phyloP scores from a whole-genome alignment of 2,113 vertebrate species.

The Archilochus colubris region DNA sequence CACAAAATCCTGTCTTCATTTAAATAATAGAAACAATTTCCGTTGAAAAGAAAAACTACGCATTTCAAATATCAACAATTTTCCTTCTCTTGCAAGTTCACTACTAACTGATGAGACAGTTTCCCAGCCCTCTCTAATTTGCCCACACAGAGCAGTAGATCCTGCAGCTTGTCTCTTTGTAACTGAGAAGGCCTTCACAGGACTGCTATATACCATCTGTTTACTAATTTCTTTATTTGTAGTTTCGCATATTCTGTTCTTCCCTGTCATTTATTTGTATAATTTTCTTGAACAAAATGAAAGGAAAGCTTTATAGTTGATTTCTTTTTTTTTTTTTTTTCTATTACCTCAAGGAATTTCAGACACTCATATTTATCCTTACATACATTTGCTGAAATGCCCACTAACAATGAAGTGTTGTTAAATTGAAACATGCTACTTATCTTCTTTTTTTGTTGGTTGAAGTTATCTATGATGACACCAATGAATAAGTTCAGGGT shows the following conservation, averaged over 20 bases:
- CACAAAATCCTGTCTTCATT: neutral
- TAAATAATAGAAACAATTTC: neutral
- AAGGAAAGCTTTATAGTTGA: neutral
- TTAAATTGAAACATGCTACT: conserved; percentile 77
- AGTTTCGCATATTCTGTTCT: neutral
- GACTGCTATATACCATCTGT: neutral
- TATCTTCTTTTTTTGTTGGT: conserved; percentile 99
- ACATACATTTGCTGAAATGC: neutral
- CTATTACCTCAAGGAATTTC: neutral
- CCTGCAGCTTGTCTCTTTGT: neutral
- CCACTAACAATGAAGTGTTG: neutral
- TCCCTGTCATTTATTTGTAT: neutral
- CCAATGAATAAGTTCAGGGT: conserved; percentile 98
- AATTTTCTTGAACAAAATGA: neutral
- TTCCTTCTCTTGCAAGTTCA: neutral
- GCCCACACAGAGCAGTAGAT: neutral
- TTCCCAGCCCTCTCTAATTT: neutral
- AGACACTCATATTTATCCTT: neutral
- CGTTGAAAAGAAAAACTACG: neutral
- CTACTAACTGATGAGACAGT: neutral
- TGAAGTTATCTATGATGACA: conserved; percentile 99
- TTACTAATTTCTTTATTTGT: neutral
- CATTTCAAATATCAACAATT: neutral
- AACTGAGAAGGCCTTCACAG: neutral
- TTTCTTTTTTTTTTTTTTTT: neutral